Evolutionary conservation across 2,113 vertebrate species (phyloP), one percentile per base, ranked within the genome.

Genomic region (Ammospiza caudacuta): DNA sequence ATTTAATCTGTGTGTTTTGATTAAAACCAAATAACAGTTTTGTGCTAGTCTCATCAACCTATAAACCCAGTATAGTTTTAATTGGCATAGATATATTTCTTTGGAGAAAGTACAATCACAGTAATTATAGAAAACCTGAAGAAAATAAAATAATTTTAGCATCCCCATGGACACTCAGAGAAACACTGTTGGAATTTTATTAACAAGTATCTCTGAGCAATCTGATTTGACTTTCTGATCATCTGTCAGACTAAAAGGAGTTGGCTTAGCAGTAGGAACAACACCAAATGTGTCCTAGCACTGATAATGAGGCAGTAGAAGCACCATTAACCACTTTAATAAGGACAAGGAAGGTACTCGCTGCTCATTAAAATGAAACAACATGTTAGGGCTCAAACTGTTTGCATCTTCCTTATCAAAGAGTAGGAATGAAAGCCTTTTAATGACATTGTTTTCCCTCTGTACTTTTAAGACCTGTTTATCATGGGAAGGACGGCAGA

Each of bases 211-310:
- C 89, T 97, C 95, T 96, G 92, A 98, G 90, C 93, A 96, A 93
- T 97, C 85, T 95, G 78, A 96, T 97, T 97, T 98, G 97, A 97
- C 97, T 97, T 98, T 97, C 93, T 98, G 96, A 97, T 98, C 96
- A 96, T 97, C 96, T 95, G 93, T 95, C 95, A 96, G 97, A 95
- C 41, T 90, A 94, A 96, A 98, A 97, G 96, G 95, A 95, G 94
- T 95, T 95, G 90, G 91, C 81, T 95, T 96, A 91, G 54, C 94
- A 77, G 87, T 94, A 87, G 83, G 62, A 97, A 87, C 92, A 95
- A 74, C 88, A 90, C 52, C 16, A 27, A 93, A 76, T 90, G 41
- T 94, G 63, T 91, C 95, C 94, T 95, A 90, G 78, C 3, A 3
- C 96, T 97, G 97, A 97, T 98, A 97, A 98, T 97, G 96, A 97